A percentile compares a stretch with the other conserved stretches of the same genome.
Evolutionary conservation across 2,888 invertebrate genomes (phyloP).

Genomic region (Erebia ligea): DNA sequence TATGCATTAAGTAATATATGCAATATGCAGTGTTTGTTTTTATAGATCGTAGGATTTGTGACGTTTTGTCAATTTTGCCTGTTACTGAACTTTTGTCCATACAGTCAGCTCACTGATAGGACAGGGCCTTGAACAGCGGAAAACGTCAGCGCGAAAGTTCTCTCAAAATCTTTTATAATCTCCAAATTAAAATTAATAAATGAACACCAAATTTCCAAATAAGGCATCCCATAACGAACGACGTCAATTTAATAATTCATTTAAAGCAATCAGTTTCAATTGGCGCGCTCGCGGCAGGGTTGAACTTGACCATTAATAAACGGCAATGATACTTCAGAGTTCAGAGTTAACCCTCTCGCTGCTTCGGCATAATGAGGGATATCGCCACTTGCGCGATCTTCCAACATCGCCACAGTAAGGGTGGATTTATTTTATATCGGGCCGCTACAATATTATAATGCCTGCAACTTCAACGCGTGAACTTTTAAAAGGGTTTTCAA

Average conservation of each 20-base stretch:
- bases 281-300: constrained; percentile 56
- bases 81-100: too few species aligned
- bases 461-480: too few species aligned
- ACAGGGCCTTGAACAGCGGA: too few species aligned
- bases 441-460: too few species aligned
- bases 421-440: too few species aligned
- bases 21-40: too few species aligned
- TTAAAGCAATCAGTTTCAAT: constrained; percentile 74
- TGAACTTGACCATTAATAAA: constrained; percentile 82
- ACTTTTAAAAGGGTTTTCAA: too few species aligned
- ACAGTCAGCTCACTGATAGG: too few species aligned
- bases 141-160: not conserved
- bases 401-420: not conserved
- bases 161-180: not conserved
- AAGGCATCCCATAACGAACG: constrained; percentile 59
- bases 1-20: too few species aligned
- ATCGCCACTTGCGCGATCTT: constrained; percentile 55
- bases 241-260: constrained; percentile 77
- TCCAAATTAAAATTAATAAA: constrained; percentile 14
- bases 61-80: too few species aligned
- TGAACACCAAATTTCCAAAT: constrained; percentile 23
- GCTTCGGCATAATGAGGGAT: constrained; percentile 64
- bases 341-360: constrained; percentile 77
- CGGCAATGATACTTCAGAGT: constrained; percentile 73
- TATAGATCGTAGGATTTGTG: too few species aligned